phyloP scores from a whole-genome alignment of 1,140 invertebrate species.

The Drosophila sechellia region DNA sequence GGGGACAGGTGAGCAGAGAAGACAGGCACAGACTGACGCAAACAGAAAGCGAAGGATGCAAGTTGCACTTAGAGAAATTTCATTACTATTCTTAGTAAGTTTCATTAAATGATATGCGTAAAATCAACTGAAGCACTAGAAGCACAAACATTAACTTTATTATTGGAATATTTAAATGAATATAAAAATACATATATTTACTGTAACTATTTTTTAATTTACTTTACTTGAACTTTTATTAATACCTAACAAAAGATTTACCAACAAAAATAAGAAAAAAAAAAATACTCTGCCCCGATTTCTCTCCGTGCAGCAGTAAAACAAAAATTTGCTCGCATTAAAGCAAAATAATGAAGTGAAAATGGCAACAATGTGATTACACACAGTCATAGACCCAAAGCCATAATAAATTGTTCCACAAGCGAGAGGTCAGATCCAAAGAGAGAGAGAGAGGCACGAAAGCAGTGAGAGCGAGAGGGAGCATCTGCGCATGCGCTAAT shows the following conservation, averaged over 20 bases:
- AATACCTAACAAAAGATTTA: background rate
- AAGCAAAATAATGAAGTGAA: slow-evolving; percentile 83
- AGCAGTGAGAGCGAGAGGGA: slow-evolving; percentile 10
- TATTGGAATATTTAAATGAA: too few species aligned
- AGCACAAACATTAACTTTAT: too few species aligned
- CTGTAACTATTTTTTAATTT: too few species aligned
- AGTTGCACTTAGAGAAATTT: background rate
- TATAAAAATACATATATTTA: too few species aligned
- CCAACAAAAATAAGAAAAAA: background rate
- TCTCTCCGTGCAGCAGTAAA: slow-evolving; percentile 58
- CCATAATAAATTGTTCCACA: slow-evolving; percentile 71
- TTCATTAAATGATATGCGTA: too few species aligned
- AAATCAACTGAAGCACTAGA: too few species aligned
- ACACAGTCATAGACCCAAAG: slow-evolving; percentile 69
- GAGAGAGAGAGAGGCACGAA: slow-evolving; percentile 5
- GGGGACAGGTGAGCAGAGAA: slow-evolving; percentile 3
- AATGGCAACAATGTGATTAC: slow-evolving; percentile 84
- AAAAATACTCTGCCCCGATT: background rate
- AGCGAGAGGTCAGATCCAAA: slow-evolving; percentile 14
- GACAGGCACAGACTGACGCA: slow-evolving; percentile 45
- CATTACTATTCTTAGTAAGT: too few species aligned
- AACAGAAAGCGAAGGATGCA: slow-evolving; percentile 58
- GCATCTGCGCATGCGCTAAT: slow-evolving; percentile 60
- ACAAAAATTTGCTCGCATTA: slow-evolving; percentile 77
- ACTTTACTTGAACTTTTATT: too few species aligned